Conservation (phyloP, 37 sponge, comb jelly and placozoan species). For the Aplysina aerophoba region DNA sequence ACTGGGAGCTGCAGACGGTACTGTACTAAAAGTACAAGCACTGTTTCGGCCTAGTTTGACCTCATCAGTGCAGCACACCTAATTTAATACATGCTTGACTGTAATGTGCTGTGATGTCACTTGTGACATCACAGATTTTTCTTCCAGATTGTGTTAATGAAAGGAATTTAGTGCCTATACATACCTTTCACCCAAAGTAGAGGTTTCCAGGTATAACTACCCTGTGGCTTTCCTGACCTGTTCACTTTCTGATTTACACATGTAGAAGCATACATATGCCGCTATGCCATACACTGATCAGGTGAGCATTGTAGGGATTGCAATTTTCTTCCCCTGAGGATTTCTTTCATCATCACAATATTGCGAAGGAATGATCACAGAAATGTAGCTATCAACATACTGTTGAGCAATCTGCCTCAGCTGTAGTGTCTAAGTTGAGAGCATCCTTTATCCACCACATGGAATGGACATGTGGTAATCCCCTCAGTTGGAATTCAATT, state of each 20-base stretch:
- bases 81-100: no score
- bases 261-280: neutral
- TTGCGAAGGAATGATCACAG: neutral
- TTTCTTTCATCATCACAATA: neutral
- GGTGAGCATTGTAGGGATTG: slow-evolving; percentile 6
- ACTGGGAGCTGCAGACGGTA: no score
- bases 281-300: neutral
- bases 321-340: slow-evolving; percentile 1
- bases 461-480: slow-evolving; percentile 25
- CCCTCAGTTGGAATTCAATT: slow-evolving; percentile 28
- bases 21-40: no score
- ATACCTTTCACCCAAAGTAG: no score
- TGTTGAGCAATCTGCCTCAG: neutral
- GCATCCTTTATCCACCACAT: slow-evolving; percentile 26
- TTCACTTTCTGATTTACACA: no score
- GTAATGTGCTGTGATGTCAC: no score
- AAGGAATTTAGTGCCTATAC: no score
- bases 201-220: no score
- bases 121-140: no score
- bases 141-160: no score
- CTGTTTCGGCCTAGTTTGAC: no score
- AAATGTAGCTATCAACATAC: neutral
- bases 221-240: neutral
- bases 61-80: no score
- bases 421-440: neutral